Conservation (phyloP, 2,113 vertebrate species). For the Onychostoma macrolepis region DNA sequence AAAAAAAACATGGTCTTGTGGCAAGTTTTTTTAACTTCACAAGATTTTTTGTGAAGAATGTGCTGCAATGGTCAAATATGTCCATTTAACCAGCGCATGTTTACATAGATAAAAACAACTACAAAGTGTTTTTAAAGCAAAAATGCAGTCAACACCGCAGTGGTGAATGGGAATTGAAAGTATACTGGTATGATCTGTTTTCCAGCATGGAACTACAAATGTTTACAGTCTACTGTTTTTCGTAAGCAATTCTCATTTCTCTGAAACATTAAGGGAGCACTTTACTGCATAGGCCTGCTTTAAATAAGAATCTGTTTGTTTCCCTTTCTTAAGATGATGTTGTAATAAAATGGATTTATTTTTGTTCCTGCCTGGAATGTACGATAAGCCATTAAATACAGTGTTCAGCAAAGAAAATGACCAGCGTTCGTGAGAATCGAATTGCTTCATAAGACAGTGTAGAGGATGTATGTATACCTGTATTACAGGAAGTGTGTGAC, state of each 20-base stretch:
- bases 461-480: constrained; percentile 31
- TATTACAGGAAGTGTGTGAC: constrained; percentile 3
- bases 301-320: constrained; percentile 53
- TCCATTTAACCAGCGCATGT: background rate
- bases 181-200: constrained; percentile 8
- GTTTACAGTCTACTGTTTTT: constrained; percentile 40
- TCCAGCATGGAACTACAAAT: constrained; percentile 39
- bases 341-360: constrained; percentile 43
- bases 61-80: background rate
- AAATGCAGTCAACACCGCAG: background rate
- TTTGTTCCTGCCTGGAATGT: constrained; percentile 59
- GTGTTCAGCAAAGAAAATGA: constrained; percentile 16
- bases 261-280: constrained; percentile 48
- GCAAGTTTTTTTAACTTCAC: background rate
- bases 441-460: constrained; percentile 51
- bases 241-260: constrained; percentile 44
- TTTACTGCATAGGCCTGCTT: constrained; percentile 44
- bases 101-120: background rate
- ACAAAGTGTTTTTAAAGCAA: background rate
- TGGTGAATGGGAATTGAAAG: background rate
- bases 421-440: constrained; percentile 52
- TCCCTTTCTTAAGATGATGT: constrained; percentile 60
- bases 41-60: background rate
- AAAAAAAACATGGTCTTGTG: background rate
- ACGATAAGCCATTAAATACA: constrained; percentile 60